These are phyloP conservation scores for Lasiurus cinereus DNA, from an alignment of 2,113 vertebrate genomes.

Conservation along the genomic window DNA sequence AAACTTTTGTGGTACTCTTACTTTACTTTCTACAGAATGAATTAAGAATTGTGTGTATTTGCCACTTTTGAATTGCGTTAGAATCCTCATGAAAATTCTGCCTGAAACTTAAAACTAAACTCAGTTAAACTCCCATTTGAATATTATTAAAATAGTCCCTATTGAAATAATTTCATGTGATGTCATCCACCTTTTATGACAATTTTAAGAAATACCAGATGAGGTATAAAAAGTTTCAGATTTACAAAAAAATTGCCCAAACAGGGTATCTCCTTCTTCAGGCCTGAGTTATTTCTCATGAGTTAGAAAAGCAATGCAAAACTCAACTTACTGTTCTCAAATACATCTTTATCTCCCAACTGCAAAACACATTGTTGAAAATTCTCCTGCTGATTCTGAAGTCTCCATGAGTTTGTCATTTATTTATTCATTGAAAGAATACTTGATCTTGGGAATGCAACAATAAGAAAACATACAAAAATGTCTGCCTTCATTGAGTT, in stretches of 20 bases:
- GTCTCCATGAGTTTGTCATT: background rate
- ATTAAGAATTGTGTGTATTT: constrained; percentile 19
- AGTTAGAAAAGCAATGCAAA: background rate
- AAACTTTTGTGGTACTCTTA: background rate
- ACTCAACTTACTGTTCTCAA: background rate
- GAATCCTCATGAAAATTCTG: constrained; percentile 19
- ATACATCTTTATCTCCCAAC: background rate
- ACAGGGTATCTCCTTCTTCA: background rate
- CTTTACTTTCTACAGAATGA: constrained; percentile 7
- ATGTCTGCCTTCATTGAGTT: background rate
- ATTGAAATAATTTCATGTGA: background rate
- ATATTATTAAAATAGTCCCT: background rate
- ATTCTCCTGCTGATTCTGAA: background rate
- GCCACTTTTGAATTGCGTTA: constrained; percentile 50
- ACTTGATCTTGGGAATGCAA: background rate
- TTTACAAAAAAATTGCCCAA: background rate
- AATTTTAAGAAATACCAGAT: background rate
- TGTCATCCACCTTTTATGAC: background rate
- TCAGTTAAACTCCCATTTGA: constrained; percentile 1
- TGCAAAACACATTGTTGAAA: background rate
- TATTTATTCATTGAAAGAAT: constrained; percentile 37
- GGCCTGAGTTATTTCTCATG: background rate
- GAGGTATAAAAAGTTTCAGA: constrained; percentile 45
- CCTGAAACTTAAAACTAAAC: constrained; percentile 32
- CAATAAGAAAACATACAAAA: constrained; percentile 20